phyloP scores from a whole-genome alignment of 2,797 vertebrate species.

The Rhinatrema bivittatum region DNA sequence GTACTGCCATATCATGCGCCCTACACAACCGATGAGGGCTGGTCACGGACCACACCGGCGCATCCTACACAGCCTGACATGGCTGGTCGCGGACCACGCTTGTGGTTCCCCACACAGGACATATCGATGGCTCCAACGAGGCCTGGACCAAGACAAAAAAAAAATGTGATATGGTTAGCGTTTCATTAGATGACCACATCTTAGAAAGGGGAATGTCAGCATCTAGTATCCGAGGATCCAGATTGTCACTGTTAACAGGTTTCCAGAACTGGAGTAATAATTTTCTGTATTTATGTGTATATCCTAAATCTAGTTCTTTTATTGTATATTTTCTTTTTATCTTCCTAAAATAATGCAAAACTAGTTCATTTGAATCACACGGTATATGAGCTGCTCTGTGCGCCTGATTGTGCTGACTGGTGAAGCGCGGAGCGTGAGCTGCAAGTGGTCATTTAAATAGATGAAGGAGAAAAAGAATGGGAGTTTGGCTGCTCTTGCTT shows the following conservation, averaged over 20 bases:
- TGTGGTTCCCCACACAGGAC: no score
- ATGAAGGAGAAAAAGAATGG: background rate
- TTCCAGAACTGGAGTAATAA: conserved; percentile 66
- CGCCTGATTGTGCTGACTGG: background rate
- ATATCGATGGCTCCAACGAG: no score
- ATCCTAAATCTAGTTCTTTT: conserved; percentile 62
- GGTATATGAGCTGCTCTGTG: background rate
- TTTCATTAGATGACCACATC: background rate
- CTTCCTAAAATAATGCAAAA: conserved; percentile 10
- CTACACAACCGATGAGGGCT: no score
- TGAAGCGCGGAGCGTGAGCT: conserved; percentile 1
- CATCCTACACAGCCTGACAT: no score
- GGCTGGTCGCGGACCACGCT: no score
- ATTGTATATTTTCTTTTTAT: conserved; percentile 44
- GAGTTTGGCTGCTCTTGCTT: background rate
- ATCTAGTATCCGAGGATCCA: conserved; percentile 36
- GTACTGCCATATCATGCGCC: no score
- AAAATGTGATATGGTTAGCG: background rate
- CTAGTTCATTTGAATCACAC: conserved; percentile 2
- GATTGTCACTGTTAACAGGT: conserved; percentile 26
- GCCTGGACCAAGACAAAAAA: no score
- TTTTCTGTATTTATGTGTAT: conserved; percentile 93
- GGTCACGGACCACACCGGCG: no score
- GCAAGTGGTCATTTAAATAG: background rate
- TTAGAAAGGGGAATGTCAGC: conserved; percentile 31